These are phyloP conservation scores for Anarrhichthys ocellatus DNA, from an alignment of 2,113 vertebrate species.

Conservation along the genomic window DNA sequence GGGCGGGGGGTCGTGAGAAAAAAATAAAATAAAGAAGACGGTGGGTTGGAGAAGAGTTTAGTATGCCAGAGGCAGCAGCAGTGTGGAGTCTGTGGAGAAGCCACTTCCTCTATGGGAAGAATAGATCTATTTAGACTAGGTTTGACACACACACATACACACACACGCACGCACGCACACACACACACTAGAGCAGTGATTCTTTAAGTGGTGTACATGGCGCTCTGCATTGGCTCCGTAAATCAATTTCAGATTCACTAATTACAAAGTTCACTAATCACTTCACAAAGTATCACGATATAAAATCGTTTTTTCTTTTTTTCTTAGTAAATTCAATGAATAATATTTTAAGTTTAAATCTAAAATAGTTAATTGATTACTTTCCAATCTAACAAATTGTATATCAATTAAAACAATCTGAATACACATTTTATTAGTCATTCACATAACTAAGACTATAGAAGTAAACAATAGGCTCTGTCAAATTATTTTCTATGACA, in stretches of 20 bases:
- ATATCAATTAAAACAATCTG: no score
- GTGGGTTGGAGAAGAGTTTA: slow-evolving; percentile 58
- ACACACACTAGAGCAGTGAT: background rate
- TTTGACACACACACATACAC: slow-evolving; percentile 15
- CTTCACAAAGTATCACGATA: no score
- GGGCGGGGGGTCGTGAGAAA: background rate
- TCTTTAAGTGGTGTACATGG: background rate
- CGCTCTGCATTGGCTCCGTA: background rate
- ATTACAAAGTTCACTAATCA: no score
- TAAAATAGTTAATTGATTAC: no score
- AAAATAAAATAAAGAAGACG: slow-evolving; percentile 27
- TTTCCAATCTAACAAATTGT: no score
- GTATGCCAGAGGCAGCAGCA: slow-evolving; percentile 53
- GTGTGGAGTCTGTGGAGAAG: slow-evolving; percentile 45
- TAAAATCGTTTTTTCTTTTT: no score
- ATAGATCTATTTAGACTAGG: slow-evolving; percentile 55
- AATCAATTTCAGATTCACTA: no score
- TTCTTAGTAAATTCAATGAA: no score
- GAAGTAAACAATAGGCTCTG: no score
- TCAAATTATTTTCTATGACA: background rate
- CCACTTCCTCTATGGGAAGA: slow-evolving; percentile 61
- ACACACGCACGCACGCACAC: slow-evolving; percentile 11
- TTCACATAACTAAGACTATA: no score
- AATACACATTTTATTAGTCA: no score
- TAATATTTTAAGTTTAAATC: no score